Base-by-base conservation (phyloP, 2,888 invertebrate genomes). In the Yponomeuta evonymella region DNA sequence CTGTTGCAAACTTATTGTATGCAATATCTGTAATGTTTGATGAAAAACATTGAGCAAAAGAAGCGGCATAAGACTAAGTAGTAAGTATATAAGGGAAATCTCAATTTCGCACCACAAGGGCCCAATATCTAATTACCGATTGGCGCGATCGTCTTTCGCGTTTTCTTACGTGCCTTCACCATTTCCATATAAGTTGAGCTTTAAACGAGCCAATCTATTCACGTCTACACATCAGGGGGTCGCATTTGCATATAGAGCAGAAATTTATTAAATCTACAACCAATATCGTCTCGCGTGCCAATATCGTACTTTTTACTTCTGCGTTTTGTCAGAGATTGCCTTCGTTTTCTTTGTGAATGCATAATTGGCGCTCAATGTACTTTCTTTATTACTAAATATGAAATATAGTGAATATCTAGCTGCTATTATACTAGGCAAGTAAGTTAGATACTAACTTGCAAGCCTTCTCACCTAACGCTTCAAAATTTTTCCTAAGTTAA, bases 251-350 rank as follows among this genome's bases (percentile, higher is more conserved):
- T 92, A 91, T 92, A 91, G 90, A 92, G 90, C 89, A 90, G 90
- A 90, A 91, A 92, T 92, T 92, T 92, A 92, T 92, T 92, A 92
- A 92, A 92, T 92, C 92, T 91, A 91, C 90, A 88, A 90, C 89
- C 91, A 91, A 92, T 92, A 92, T 90, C 86, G 48, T 87, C 51
- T 15, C 81, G 84, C 89, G 90, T 87, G 85, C 85, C 87, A 83
- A 89, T 89, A 90, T 88, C 86, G 86, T 89, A 89, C 87, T 89
- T 70, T 87, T 90, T 85, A 85, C 88, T 87, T 87, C 85, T 86
- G 83, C 70, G 62, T 63, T 68, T 68, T 68, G 68, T 68, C 51
- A 58, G 68, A 48, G 9, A 68, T 68, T 68, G 51, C 51, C 51
- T 51, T 48, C 29, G 68, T 36, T 23, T 23, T 48, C 68, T 68